Base-by-base conservation (phyloP, 2,113 vertebrate species). In the Amazona guildingii region DNA sequence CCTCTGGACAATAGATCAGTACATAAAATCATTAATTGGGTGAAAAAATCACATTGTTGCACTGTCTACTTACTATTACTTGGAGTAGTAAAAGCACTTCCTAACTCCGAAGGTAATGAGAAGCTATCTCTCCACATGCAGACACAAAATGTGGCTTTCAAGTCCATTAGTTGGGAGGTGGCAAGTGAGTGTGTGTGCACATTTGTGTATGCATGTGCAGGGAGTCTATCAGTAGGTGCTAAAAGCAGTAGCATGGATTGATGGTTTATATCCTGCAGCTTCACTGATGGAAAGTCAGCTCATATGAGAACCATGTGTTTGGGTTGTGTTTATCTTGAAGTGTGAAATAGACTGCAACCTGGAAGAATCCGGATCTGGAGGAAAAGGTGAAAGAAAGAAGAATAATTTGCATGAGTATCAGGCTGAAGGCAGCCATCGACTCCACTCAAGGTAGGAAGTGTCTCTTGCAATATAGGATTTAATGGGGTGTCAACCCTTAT, bases 371-470 rank as follows among this genome's bases (percentile, higher is more conserved):
- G 39, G 7, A 13, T 52, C n/a, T 84, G 52, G 17, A 54, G 9
- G 1, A 5, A 28, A 6, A 10, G 37, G 11, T n/a, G 31, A 57
- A 44, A 76, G 16, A 27, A 70, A 13, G 13, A 9, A 49, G 39
- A 55, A 49, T 11, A 55, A 35, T 55, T 41, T 27, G 5, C 25
- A 62, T 37, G 55, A 75, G 6, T 13, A 7, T 70, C 17, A 67
- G 39, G 17, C 20, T 69, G 54, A 63, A 63, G 9, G 7, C 4
- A 63, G 33, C 31, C 31, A 37, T 4, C 24, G 8, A 21, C 29
- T 66, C 4, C n/a, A 73, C n/a, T 41, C 1, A 2, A 52, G 37
- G 29, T 48, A 48, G 17, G 20, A 83, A 78, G 9, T 0, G 0
- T 14, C 28, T 51, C 37, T 52, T 83, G 28, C n/a, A 59, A 10